phyloP scores from a whole-genome alignment of 2,797 vertebrate species.

The Liasis olivaceus region DNA sequence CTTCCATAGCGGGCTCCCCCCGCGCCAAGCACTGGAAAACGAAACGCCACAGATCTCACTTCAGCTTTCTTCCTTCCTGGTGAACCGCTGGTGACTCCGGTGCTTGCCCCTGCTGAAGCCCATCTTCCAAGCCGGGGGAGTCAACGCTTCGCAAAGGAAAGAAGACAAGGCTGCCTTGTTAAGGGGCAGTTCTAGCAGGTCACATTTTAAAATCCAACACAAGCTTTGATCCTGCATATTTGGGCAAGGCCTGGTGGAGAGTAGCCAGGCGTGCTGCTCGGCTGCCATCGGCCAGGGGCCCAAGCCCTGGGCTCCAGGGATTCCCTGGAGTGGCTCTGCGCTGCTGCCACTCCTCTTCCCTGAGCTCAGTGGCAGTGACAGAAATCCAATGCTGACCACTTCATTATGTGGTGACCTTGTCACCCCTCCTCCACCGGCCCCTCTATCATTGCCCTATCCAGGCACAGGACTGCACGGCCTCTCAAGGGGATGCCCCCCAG shows the following conservation, averaged over 20 bases:
- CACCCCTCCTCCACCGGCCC: slow-evolving; percentile 75
- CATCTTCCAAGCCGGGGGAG: background rate
- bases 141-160: background rate
- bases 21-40: slow-evolving; percentile 1
- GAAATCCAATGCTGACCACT: slow-evolving; percentile 96
- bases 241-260: fast-evolving
- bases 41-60: background rate
- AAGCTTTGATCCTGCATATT: background rate
- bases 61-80: slow-evolving; percentile 29
- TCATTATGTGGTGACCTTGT: slow-evolving; percentile 86
- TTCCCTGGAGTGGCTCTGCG: background rate
- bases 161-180: background rate
- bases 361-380: slow-evolving; percentile 83
- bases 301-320: too few species aligned
- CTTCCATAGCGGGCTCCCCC: background rate
- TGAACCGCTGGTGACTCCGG: slow-evolving; percentile 8
- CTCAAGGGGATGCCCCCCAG: too few species aligned
- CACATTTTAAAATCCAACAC: slow-evolving; percentile 9
- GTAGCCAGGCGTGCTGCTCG: fast-evolving
- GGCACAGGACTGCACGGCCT: too few species aligned
- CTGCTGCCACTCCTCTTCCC: background rate
- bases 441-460: background rate
- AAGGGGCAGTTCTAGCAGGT: background rate
- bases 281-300: too few species aligned
- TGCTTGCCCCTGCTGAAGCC: background rate